A percentile compares a stretch with the other conserved stretches of the same genome.
Evolutionary conservation across 2,797 vertebrate genomes (phyloP).

Genomic region (Trematomus bernacchii): DNA sequence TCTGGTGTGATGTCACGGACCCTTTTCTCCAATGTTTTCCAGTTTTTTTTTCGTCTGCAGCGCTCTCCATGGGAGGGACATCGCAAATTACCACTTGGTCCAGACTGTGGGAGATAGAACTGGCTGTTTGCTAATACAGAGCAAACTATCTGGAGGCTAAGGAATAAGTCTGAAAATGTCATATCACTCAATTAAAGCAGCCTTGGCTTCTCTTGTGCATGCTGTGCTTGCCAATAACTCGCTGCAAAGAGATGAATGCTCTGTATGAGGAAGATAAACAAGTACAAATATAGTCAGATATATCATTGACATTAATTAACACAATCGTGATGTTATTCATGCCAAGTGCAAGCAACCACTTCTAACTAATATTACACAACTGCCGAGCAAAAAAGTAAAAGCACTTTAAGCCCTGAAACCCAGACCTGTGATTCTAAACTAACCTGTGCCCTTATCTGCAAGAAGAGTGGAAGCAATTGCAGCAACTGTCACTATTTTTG

Average conservation of each 20-base stretch:
- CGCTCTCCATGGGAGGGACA: slow-evolving; percentile 56
- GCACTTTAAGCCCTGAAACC: slow-evolving; percentile 19
- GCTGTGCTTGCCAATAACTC: slow-evolving; percentile 8
- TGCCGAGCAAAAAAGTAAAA: slow-evolving; percentile 14
- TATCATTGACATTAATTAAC: slow-evolving; percentile 1
- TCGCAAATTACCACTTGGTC: slow-evolving; percentile 54
- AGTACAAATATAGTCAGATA: neutral
- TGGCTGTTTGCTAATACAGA: slow-evolving; percentile 42
- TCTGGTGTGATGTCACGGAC: slow-evolving; percentile 50
- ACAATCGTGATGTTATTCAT: neutral
- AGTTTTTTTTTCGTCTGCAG: slow-evolving; percentile 49
- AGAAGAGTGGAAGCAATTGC: slow-evolving; percentile 30
- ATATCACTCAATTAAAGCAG: slow-evolving; percentile 38
- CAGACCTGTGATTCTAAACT: slow-evolving; percentile 5
- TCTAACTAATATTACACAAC: neutral
- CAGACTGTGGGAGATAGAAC: slow-evolving; percentile 24
- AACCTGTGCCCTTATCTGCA: slow-evolving; percentile 10
- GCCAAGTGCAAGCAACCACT: neutral
- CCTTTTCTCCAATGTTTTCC: slow-evolving; percentile 55
- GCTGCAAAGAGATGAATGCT: slow-evolving; percentile 6
- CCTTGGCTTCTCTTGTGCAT: slow-evolving; percentile 14
- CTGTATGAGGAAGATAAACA: slow-evolving; percentile 13
- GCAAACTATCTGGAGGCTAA: slow-evolving; percentile 37
- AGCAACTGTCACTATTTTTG: slow-evolving; percentile 30
- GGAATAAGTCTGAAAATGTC: slow-evolving; percentile 36